Conservation (phyloP, 2,113 vertebrate species). For the Promerops cafer region DNA sequence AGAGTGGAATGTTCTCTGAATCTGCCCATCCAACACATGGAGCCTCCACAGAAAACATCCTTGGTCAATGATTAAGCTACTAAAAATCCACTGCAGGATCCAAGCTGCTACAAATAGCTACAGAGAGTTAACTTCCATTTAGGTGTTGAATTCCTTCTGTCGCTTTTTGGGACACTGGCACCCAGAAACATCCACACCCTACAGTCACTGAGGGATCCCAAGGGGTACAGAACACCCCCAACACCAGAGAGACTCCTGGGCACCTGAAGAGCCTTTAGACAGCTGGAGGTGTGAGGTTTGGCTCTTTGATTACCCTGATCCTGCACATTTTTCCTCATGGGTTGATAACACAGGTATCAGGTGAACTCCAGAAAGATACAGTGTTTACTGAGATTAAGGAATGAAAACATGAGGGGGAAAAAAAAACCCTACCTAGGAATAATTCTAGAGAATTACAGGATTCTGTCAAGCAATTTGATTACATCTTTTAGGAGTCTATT, state of each 20-base stretch:
- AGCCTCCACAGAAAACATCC: not conserved
- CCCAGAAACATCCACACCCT: not conserved
- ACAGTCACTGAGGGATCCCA: not conserved
- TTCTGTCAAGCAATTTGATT: not conserved
- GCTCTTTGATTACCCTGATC: not conserved
- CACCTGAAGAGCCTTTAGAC: not conserved
- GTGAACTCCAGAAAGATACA: not conserved
- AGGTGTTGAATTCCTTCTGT: not conserved
- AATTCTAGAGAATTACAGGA: not conserved
- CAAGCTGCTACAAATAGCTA: not conserved
- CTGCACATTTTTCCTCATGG: not conserved
- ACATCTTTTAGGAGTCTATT: not conserved
- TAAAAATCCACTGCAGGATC: not conserved
- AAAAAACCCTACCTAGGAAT: not conserved
- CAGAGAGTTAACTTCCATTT: not conserved
- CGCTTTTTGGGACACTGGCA: fast-evolving
- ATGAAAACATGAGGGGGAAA: not conserved
- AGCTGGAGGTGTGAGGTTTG: not conserved
- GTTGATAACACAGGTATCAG: not conserved
- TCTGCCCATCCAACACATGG: not conserved
- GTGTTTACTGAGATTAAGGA: not conserved
- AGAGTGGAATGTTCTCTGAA: not conserved
- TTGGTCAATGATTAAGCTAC: not conserved
- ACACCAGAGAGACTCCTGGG: not conserved
- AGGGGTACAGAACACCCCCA: too few relatives aligned